phyloP scores from a whole-genome alignment of 2,797 vertebrate species.

The Lerista edwardsae region DNA sequence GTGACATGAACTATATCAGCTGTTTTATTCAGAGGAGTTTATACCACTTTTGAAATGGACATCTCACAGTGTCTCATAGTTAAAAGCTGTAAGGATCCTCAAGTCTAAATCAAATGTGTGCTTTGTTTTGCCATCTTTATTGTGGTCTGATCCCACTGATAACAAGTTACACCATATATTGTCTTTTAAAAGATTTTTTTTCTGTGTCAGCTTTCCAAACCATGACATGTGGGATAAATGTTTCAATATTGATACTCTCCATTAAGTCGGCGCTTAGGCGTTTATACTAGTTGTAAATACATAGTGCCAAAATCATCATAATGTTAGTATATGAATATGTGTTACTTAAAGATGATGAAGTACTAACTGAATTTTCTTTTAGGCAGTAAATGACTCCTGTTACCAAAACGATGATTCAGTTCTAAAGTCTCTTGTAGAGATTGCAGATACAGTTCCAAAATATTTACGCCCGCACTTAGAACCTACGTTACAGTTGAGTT shows the following conservation, averaged over 20 bases:
- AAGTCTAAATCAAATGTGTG: neutral
- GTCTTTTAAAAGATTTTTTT: neutral
- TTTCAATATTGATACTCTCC: neutral
- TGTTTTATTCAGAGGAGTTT: no score
- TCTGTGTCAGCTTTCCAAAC: no score
- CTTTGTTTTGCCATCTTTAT: neutral
- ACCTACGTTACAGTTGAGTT: constrained; percentile 92
- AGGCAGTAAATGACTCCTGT: constrained; percentile 96
- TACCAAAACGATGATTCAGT: constrained; percentile 96
- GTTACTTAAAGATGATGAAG: neutral
- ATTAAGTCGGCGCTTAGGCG: neutral
- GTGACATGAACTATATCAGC: neutral
- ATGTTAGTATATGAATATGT: neutral
- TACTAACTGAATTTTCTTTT: constrained; percentile 38
- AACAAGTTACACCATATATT: neutral
- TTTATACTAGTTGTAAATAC: neutral
- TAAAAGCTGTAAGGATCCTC: neutral
- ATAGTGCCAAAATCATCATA: neutral
- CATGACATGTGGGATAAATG: neutral
- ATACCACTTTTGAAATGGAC: no score
- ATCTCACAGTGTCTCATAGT: no score
- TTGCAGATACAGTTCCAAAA: constrained; percentile 96
- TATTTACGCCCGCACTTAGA: constrained; percentile 95
- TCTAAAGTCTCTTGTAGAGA: constrained; percentile 97
- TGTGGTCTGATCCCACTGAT: neutral